phyloP scores from a whole-genome alignment of 37 sponge, comb jelly and placozoan genomes.

The Theonella swinhoei region DNA sequence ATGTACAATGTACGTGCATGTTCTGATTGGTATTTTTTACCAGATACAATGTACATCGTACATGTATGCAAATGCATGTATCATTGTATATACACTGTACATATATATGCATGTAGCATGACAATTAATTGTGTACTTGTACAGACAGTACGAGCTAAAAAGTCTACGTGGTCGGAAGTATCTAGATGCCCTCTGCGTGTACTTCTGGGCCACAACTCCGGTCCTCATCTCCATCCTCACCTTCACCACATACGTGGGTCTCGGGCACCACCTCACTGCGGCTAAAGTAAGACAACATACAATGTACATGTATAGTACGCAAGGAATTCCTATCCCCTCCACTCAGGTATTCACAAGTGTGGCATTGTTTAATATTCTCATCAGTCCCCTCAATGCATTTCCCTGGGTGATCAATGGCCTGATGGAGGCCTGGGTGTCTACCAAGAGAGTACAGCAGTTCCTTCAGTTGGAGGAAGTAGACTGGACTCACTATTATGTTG shows the following conservation, averaged over 20 bases:
- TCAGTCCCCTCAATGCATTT: constrained; percentile 95
- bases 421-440: constrained; percentile 94
- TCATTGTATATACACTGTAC: no score
- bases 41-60: background rate
- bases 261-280: constrained; percentile 90
- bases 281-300: constrained; percentile 72
- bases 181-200: constrained; percentile 97
- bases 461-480: constrained; percentile 70
- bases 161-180: constrained; percentile 88
- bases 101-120: no score
- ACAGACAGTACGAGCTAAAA: constrained; percentile 77
- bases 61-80: background rate
- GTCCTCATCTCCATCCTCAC: constrained; percentile 93
- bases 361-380: constrained; percentile 92
- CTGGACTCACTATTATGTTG: constrained; percentile 49
- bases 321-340: no score
- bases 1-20: background rate
- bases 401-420: constrained; percentile 99
- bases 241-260: constrained; percentile 81
- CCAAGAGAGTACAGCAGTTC: constrained; percentile 84
- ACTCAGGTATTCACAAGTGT: constrained; percentile 99
- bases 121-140: no score
- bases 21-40: background rate
- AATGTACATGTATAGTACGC: background rate
- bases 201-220: constrained; percentile 99